Evolutionary conservation across 2,113 vertebrate genomes (phyloP), one percentile per base, ranked within the genome.

Genomic region (Festucalex cinctus): DNA sequence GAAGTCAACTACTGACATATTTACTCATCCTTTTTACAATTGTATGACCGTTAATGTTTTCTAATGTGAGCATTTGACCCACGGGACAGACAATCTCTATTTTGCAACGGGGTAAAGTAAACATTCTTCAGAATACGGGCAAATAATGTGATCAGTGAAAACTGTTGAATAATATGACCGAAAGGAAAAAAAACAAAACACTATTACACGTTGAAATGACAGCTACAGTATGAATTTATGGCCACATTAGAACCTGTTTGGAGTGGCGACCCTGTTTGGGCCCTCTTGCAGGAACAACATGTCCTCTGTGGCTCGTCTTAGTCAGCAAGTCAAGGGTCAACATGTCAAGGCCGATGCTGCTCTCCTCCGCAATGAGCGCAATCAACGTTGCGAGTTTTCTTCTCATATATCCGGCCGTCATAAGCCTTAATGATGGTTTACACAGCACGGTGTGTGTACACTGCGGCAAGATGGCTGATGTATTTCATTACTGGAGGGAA

Each of bases 241-340:
- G 1, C 37, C 37, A 39, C 37, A 1, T 9, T 22, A 9, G 49
- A 51, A 5, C 13, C 17, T 60, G 54, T 56, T 46, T 64, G 6
- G 35, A 60, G 58, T 63, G n/a, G 36, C 22, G 9, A 36, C 54
- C 35, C 43, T 77, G 60, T 17, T 41, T 6, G 7, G 19, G 9
- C 16, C 73, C 26, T 69, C 59, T 69, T 66, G 24, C 43, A 48
- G 58, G 65, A 74, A 80, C 26, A 65, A 51, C 67, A 14, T 68
- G 49, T 43, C 63, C 54, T 36, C 46, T 63, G 54, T 64, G 66
- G 54, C 58, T 86, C 79, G 64, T 73, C 57, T 71, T 58, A 58
- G 57, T 49, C 71, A 69, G 32, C 69, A 66, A 75, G 81, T 74
- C 46, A 79, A 80, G 76, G 83, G 73, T 73, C 69, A 72, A 6